A percentile compares a stretch with the other conserved stretches of the same genome.
Conservation (phyloP, 1,140 invertebrate species). For the Leucophenga varia region DNA sequence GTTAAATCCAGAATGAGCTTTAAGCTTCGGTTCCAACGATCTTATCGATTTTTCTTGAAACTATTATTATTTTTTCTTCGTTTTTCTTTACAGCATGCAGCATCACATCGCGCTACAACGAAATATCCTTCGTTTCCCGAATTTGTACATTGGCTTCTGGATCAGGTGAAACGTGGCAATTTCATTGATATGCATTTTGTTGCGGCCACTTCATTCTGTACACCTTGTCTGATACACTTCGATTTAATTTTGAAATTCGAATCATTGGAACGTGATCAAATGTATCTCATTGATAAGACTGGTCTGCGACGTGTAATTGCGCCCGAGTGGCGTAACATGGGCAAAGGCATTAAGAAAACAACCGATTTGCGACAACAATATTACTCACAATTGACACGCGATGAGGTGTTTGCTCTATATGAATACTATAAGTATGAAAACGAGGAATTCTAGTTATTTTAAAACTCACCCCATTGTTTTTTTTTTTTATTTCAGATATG, state of each 20-base stretch:
- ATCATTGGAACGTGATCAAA: constrained; percentile 82
- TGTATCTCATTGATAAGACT: constrained; percentile 76
- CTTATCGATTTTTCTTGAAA: too few species aligned
- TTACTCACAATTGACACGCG: constrained; percentile 72
- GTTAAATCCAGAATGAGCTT: too few species aligned
- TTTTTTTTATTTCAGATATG: constrained; percentile 64
- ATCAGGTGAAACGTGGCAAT: constrained; percentile 64
- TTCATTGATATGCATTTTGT: constrained; percentile 90
- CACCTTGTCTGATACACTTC: constrained; percentile 85
- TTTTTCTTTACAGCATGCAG: too few species aligned
- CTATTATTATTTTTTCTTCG: too few species aligned
- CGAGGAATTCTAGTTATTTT: neutral
- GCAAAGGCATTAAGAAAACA: constrained; percentile 67
- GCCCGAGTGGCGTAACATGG: constrained; percentile 79
- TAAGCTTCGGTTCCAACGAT: too few species aligned
- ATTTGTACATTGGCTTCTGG: constrained; percentile 74
- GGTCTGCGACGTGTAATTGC: constrained; percentile 73
- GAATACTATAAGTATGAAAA: constrained; percentile 71
- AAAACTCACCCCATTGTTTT: neutral
- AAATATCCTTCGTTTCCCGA: constrained; percentile 75
- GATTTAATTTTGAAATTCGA: constrained; percentile 88
- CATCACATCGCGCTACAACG: constrained; percentile 47
- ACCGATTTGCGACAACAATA: constrained; percentile 71
- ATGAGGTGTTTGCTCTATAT: constrained; percentile 76
- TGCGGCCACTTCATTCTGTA: constrained; percentile 82